phyloP scores from a whole-genome alignment of 2,888 invertebrate species.

The Leptinotarsa peninsularis region DNA sequence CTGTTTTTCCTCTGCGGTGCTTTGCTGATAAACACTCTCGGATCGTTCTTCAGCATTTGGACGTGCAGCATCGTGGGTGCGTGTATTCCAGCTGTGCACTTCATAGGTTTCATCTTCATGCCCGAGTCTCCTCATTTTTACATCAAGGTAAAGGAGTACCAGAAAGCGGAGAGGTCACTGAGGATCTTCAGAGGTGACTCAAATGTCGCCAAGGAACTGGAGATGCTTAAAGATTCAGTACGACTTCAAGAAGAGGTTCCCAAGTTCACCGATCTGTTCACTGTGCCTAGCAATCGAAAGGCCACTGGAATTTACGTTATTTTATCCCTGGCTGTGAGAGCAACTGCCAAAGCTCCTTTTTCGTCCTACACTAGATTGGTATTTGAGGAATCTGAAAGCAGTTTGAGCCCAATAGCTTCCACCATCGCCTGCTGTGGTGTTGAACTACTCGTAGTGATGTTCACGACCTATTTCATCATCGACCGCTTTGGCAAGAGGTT shows the following conservation, averaged over 20 bases:
- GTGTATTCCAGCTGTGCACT: slow-evolving; percentile 65
- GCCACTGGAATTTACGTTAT: slow-evolving; percentile 48
- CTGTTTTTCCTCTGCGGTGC: slow-evolving; percentile 71
- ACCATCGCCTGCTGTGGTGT: slow-evolving; percentile 65
- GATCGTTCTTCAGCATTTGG: slow-evolving; percentile 65
- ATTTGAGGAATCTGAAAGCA: slow-evolving; percentile 63
- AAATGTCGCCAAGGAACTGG: slow-evolving; percentile 50
- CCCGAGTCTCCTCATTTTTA: slow-evolving; percentile 73
- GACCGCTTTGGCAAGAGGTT: slow-evolving; percentile 70
- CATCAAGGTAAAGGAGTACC: slow-evolving; percentile 63
- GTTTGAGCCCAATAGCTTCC: slow-evolving; percentile 63
- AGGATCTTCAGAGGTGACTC: slow-evolving; percentile 63
- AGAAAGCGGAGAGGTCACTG: slow-evolving; percentile 67
- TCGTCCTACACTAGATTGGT: slow-evolving; percentile 72
- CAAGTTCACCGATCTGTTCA: slow-evolving; percentile 52
- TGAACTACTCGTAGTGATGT: slow-evolving; percentile 70
- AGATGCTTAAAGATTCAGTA: slow-evolving; percentile 47
- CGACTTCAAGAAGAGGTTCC: slow-evolving; percentile 53
- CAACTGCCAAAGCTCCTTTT: slow-evolving; percentile 23
- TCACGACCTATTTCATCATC: slow-evolving; percentile 70
- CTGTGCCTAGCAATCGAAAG: slow-evolving; percentile 51
- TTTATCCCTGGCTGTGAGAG: not conserved
- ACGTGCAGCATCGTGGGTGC: slow-evolving; percentile 67
- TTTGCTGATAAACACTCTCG: slow-evolving; percentile 72
- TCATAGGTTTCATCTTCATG: slow-evolving; percentile 67